phyloP scores from a whole-genome alignment of 1,140 invertebrate species.

The Polypedilum vanderplanki region DNA sequence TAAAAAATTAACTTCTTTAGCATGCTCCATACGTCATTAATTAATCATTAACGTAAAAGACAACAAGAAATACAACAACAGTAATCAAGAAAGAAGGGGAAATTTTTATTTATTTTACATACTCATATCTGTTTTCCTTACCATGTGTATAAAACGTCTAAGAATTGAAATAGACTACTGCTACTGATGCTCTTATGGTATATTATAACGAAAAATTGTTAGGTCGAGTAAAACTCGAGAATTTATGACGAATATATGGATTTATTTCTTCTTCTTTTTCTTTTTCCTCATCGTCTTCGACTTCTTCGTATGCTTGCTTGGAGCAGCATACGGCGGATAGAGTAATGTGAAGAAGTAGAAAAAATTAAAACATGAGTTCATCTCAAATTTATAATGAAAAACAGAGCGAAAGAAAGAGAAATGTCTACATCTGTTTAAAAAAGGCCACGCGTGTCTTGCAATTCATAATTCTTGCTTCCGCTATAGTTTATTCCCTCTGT shows the following conservation, averaged over 20 bases:
- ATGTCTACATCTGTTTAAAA: constrained; percentile 23
- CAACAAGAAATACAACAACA: neutral
- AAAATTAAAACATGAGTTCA: constrained; percentile 19
- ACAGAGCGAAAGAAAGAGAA: neutral
- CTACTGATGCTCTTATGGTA: neutral
- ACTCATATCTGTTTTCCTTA: neutral
- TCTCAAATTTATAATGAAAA: constrained; percentile 24
- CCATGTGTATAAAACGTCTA: neutral
- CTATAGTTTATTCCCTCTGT: constrained; percentile 6
- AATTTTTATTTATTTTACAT: neutral
- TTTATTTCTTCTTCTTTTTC: neutral
- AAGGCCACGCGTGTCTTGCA: constrained; percentile 26
- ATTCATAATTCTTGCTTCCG: constrained; percentile 25
- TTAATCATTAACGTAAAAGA: constrained; percentile 20
- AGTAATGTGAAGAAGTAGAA: neutral
- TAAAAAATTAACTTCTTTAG: too few relatives aligned
- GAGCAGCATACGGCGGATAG: too few relatives aligned
- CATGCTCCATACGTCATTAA: neutral
- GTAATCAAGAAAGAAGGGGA: neutral
- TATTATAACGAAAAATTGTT: neutral
- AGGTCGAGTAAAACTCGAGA: neutral
- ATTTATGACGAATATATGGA: constrained; percentile 13
- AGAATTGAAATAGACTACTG: neutral
- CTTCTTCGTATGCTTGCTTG: too few relatives aligned
- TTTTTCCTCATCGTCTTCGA: neutral